These are phyloP conservation scores for Harlomillsia oculata DNA, from an alignment of 1,140 invertebrate species.

Conservation along the genomic window DNA sequence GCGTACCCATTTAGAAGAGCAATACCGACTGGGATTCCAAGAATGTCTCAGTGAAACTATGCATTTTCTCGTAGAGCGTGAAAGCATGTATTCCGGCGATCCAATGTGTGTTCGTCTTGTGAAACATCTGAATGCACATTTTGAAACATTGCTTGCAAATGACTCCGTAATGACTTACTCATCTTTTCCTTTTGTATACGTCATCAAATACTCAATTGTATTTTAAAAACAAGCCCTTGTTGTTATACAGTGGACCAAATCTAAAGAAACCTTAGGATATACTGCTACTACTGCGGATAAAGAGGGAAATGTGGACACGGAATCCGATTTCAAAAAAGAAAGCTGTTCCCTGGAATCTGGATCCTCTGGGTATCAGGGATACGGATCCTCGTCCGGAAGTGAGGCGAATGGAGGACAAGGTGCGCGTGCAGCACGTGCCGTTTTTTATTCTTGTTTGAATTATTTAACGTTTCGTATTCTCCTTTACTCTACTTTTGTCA, in stretches of 20 bases:
- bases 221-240: background rate
- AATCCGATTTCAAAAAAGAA: conserved; percentile 12
- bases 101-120: conserved; percentile 69
- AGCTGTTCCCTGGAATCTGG: conserved; percentile 23
- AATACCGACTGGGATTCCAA: conserved; percentile 69
- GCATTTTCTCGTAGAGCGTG: conserved; percentile 76
- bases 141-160: conserved; percentile 10
- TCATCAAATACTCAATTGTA: background rate
- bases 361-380: conserved; percentile 36
- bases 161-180: background rate
- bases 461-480: no score
- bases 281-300: background rate
- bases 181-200: background rate
- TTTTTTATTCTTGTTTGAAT: no score
- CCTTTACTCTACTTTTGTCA: no score
- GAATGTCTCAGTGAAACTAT: conserved; percentile 82
- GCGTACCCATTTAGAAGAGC: conserved; percentile 41
- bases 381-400: conserved; percentile 34
- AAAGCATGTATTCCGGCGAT: conserved; percentile 66
- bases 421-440: no score
- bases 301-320: background rate
- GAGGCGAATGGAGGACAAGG: conserved; percentile 29
- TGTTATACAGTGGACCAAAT: conserved; percentile 27
- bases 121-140: conserved; percentile 69
- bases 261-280: conserved; percentile 24